Evolutionary conservation across 2,797 vertebrate genomes (phyloP).

Genomic region (Simalia tracyae): DNA sequence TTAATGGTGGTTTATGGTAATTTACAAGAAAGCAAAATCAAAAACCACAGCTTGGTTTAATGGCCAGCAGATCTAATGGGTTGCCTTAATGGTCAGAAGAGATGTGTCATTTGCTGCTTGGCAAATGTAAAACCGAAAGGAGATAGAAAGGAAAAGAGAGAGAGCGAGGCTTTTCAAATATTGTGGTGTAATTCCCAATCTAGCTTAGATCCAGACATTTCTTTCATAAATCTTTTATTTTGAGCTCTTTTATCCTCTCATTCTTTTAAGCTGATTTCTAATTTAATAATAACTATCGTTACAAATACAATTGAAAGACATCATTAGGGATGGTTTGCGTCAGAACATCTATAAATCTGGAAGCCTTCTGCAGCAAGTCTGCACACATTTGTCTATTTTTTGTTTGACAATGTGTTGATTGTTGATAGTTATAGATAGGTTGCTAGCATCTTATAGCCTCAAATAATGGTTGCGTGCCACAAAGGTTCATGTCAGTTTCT

Average conservation of each 20-base stretch:
- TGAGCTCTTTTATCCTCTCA: not conserved
- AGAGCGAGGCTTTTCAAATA: not conserved
- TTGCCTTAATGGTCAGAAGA: not conserved
- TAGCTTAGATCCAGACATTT: accelerated
- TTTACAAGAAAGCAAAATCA: conserved; percentile 11
- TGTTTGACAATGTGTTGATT: not conserved
- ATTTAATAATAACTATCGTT: not conserved
- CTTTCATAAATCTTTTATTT: not conserved
- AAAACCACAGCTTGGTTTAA: conserved; percentile 2
- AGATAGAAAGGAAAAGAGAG: not conserved
- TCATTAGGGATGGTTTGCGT: not conserved
- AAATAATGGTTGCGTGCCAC: not conserved
- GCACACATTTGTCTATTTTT: not conserved
- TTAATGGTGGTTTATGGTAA: conserved; percentile 17
- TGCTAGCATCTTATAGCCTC: not conserved
- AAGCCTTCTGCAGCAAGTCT: not conserved
- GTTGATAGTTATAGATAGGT: not conserved
- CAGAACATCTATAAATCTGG: not conserved
- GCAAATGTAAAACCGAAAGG: not conserved
- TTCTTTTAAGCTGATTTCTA: not conserved
- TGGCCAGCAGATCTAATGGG: conserved; percentile 22
- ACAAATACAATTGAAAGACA: not conserved
- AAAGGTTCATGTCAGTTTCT: not conserved
- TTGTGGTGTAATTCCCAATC: not conserved
- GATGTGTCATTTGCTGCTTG: not conserved